Evolutionary conservation across 2,113 vertebrate species (phyloP).

Genomic region (Nansenia antarctica): DNA sequence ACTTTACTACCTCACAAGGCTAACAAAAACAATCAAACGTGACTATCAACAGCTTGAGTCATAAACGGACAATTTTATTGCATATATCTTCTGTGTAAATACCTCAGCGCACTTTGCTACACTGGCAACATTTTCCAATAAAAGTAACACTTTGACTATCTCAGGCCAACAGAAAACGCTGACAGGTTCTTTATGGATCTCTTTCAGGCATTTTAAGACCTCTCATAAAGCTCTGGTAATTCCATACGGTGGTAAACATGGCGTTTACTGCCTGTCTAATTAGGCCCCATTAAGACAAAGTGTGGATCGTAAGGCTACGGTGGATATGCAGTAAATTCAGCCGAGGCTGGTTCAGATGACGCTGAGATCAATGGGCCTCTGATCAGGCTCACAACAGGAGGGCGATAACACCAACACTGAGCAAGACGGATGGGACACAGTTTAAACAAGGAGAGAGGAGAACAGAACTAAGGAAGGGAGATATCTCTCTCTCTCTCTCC

Average conservation of each 20-base stretch:
- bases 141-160: neutral
- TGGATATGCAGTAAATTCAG: neutral
- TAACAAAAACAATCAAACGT: too few relatives aligned
- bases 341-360: neutral
- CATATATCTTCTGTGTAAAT: neutral
- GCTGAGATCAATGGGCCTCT: too few relatives aligned
- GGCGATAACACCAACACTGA: neutral
- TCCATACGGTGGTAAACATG: conserved; percentile 1
- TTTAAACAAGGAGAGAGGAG: neutral
- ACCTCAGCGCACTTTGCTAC: neutral
- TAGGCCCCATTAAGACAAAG: conserved; percentile 3
- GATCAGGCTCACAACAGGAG: too few relatives aligned
- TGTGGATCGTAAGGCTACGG: neutral
- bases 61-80: too few relatives aligned
- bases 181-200: neutral
- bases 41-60: too few relatives aligned
- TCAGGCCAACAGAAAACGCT: neutral
- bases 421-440: neutral
- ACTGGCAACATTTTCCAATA: neutral
- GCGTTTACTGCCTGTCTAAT: conserved; percentile 12
- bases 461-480: neutral
- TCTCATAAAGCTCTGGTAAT: neutral
- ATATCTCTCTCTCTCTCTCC: too few relatives aligned
- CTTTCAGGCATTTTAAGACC: neutral
- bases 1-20: too few relatives aligned